These are phyloP conservation scores for Gymnoscopelus microlampas DNA, from an alignment of 2,797 vertebrate genomes.

Conservation along the genomic window DNA sequence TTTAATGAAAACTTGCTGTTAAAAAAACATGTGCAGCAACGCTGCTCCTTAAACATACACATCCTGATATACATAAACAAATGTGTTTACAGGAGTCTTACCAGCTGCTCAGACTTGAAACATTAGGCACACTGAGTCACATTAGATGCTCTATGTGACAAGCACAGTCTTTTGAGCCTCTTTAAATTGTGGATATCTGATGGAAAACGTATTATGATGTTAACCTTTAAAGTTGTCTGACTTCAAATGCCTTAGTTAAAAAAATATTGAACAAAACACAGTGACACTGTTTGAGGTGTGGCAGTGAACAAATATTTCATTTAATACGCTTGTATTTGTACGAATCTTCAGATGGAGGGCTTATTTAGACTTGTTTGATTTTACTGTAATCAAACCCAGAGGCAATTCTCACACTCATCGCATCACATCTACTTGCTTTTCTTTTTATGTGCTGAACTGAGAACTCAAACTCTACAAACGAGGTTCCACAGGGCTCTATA, in stretches of 20 bases:
- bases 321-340: conserved; percentile 56
- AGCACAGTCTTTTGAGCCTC: conserved; percentile 14
- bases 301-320: conserved; percentile 53
- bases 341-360: conserved; percentile 30
- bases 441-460: neutral
- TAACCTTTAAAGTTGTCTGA: neutral
- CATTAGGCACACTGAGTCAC: conserved; percentile 6
- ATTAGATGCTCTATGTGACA: conserved; percentile 3
- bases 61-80: conserved; percentile 26
- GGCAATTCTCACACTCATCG: conserved; percentile 1
- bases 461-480: conserved; percentile 16
- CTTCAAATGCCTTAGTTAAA: neutral
- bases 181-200: neutral
- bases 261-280: neutral
- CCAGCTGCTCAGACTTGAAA: conserved; percentile 6
- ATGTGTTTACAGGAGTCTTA: conserved; percentile 29
- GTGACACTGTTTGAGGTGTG: conserved; percentile 24
- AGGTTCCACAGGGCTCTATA: conserved; percentile 1
- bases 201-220: neutral
- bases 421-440: conserved; percentile 4
- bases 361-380: conserved; percentile 35
- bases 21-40: conserved; percentile 30
- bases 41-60: conserved; percentile 34
- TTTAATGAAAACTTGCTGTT: conserved; percentile 64
- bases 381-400: conserved; percentile 10